These are phyloP conservation scores for Agriopis aurantiaria DNA, from an alignment of 2,888 invertebrate species.

Conservation along the genomic window DNA sequence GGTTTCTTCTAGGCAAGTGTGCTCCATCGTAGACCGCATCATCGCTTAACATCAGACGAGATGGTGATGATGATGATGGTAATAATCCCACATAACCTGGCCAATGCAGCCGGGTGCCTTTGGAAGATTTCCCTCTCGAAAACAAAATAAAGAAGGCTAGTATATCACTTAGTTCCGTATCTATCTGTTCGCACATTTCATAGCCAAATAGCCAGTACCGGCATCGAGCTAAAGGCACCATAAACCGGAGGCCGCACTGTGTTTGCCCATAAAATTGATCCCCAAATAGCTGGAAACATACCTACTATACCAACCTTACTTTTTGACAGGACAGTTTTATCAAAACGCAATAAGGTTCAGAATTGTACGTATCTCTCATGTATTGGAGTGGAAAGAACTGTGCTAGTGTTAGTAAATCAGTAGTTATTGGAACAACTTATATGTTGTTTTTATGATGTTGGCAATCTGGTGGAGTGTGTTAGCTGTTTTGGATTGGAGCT, in stretches of 20 bases:
- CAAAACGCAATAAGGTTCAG: constrained; percentile 26
- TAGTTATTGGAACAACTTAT: constrained; percentile 45
- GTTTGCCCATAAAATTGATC: constrained; percentile 67
- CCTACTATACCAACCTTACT: constrained; percentile 32
- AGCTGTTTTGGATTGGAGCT: constrained; percentile 44
- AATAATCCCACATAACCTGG: too few relatives aligned
- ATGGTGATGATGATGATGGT: too few relatives aligned
- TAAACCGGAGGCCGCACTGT: constrained; percentile 59
- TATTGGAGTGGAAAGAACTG: constrained; percentile 22
- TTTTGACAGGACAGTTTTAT: constrained; percentile 27
- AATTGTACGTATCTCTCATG: constrained; percentile 7
- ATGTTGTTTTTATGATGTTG: constrained; percentile 59
- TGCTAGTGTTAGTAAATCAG: constrained; percentile 42
- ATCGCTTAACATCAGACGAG: too few relatives aligned
- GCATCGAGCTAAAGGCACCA: constrained; percentile 57
- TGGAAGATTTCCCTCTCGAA: too few relatives aligned
- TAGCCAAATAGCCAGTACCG: constrained; percentile 50
- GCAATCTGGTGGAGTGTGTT: constrained; percentile 54
- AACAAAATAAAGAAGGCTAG: too few relatives aligned
- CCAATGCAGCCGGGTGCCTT: too few relatives aligned
- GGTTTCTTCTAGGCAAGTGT: too few relatives aligned
- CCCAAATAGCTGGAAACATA: constrained; percentile 52
- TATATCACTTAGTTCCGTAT: neutral
- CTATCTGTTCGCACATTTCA: constrained; percentile 38
- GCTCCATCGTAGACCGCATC: too few relatives aligned